Conservation (phyloP, 2,113 vertebrate genomes). For the Actinemys pallida region DNA sequence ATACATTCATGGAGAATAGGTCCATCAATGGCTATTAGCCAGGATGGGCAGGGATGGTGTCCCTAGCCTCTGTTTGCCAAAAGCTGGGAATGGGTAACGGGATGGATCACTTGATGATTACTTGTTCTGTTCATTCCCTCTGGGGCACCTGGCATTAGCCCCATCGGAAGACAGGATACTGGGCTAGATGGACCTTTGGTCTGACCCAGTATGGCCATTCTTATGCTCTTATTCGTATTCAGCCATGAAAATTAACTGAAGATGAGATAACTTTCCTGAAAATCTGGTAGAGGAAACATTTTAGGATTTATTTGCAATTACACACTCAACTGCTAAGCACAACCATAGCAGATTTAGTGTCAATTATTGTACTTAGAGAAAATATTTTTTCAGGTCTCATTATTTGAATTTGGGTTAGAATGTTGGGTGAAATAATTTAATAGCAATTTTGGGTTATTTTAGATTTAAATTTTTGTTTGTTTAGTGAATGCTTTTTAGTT, state of each 20-base stretch:
- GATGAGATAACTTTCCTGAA: neutral
- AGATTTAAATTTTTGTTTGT: conserved; percentile 49
- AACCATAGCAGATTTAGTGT: neutral
- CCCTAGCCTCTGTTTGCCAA: too few species aligned
- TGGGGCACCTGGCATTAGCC: too few species aligned
- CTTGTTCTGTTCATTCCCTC: too few species aligned
- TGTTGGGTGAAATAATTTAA: conserved; percentile 33
- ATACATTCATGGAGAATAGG: too few species aligned
- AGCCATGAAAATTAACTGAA: neutral
- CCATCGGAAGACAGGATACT: too few species aligned
- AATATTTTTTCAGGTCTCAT: conserved; percentile 68
- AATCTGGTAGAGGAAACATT: neutral
- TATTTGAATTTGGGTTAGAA: conserved; percentile 37
- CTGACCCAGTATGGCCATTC: too few species aligned
- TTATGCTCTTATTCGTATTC: neutral
- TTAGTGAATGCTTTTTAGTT: conserved; percentile 43
- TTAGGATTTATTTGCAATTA: neutral
- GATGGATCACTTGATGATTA: too few species aligned
- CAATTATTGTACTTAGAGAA: neutral
- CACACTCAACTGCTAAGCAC: rapidly evolving
- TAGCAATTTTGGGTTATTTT: conserved; percentile 56
- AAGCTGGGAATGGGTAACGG: too few species aligned
- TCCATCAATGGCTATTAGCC: too few species aligned
- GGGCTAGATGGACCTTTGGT: too few species aligned
- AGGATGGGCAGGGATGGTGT: too few species aligned